Conservation (phyloP, 2,888 invertebrate species). For the Meiosimyza platycephala region DNA sequence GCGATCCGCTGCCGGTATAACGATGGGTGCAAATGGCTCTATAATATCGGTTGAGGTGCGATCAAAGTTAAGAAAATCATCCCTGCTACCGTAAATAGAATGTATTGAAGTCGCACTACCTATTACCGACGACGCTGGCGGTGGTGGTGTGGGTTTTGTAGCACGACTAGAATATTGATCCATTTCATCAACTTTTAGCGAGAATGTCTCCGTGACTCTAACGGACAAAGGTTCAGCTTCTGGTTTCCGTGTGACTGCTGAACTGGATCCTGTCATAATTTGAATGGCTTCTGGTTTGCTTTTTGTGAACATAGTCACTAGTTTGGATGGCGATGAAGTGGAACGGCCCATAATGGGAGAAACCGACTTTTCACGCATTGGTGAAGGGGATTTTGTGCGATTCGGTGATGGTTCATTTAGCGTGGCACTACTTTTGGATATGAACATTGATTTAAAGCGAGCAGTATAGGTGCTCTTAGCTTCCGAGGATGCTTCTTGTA, state of each 20-base stretch:
- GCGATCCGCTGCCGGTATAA: constrained; percentile 48
- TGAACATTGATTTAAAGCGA: constrained; percentile 61
- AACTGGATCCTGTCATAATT: constrained; percentile 52
- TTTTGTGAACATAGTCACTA: constrained; percentile 54
- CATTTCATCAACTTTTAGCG: constrained; percentile 66
- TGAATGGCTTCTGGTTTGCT: constrained; percentile 53
- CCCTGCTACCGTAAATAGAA: constrained; percentile 58
- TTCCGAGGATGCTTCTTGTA: constrained; percentile 51
- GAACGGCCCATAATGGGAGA: constrained; percentile 49
- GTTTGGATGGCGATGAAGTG: constrained; percentile 50
- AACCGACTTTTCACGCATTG: constrained; percentile 35
- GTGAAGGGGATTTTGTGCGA: constrained; percentile 49
- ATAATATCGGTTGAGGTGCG: constrained; percentile 50
- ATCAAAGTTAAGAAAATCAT: constrained; percentile 53
- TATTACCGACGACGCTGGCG: constrained; percentile 35
- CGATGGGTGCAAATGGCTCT: constrained; percentile 60
- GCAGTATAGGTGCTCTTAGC: constrained; percentile 59
- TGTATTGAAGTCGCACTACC: constrained; percentile 45
- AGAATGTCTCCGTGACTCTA: constrained; percentile 64
- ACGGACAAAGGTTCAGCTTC: constrained; percentile 58
- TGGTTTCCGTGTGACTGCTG: constrained; percentile 50
- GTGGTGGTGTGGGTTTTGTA: constrained; percentile 36
- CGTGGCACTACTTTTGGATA: constrained; percentile 49
- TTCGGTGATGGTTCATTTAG: constrained; percentile 23
- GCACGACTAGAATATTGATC: constrained; percentile 60